phyloP scores from a whole-genome alignment of 2,113 vertebrate species.

The Centropus unirufus region DNA sequence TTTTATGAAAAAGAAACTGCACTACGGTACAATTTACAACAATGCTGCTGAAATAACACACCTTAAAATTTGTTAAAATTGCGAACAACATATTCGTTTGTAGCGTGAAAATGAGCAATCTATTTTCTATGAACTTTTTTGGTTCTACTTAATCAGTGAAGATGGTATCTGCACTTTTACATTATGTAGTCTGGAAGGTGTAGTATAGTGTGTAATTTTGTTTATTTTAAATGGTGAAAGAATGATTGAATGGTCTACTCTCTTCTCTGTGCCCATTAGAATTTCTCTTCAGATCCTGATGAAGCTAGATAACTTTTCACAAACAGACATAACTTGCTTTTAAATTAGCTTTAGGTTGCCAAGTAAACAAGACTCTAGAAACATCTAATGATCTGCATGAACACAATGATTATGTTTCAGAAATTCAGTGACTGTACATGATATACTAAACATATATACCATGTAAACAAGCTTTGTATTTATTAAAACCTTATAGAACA shows the following conservation, averaged over 20 bases:
- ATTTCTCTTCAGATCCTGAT: constrained; percentile 67
- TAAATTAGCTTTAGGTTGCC: constrained; percentile 75
- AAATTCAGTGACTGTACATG: constrained; percentile 74
- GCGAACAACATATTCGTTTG: constrained; percentile 77
- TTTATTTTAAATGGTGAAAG: constrained; percentile 74
- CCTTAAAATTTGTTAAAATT: constrained; percentile 83
- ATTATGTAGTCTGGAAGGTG: constrained; percentile 73
- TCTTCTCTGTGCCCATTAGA: constrained; percentile 77
- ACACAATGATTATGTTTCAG: constrained; percentile 71
- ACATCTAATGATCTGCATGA: constrained; percentile 78
- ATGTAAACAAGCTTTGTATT: constrained; percentile 75
- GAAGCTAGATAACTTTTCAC: constrained; percentile 59
- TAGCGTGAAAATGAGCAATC: constrained; percentile 83
- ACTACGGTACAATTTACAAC: constrained; percentile 89
- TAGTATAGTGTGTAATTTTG: constrained; percentile 73
- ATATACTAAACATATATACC: constrained; percentile 74
- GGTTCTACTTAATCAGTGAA: constrained; percentile 78
- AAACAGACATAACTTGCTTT: constrained; percentile 69
- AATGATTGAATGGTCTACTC: constrained; percentile 72
- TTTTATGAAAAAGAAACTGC: constrained; percentile 88
- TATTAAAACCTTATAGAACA: constrained; percentile 75
- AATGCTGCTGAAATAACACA: constrained; percentile 92
- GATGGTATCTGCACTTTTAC: constrained; percentile 78
- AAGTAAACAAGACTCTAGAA: constrained; percentile 65
- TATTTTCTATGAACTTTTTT: constrained; percentile 85